These are phyloP conservation scores for Tribolium freemani DNA, from an alignment of 2,888 invertebrate genomes.

Conservation along the genomic window DNA sequence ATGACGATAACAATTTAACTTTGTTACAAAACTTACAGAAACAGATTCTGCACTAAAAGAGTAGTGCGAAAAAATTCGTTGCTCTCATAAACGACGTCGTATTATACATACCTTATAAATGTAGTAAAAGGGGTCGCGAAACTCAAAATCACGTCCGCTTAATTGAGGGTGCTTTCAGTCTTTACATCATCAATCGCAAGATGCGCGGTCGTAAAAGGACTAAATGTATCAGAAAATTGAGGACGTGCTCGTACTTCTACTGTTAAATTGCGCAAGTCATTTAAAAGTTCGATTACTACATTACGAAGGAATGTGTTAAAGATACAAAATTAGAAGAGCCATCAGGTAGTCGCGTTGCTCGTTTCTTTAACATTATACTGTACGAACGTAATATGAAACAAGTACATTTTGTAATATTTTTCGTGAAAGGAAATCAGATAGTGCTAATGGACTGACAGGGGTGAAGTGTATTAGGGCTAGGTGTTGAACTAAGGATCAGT, in stretches of 20 bases:
- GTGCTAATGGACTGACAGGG: too few species aligned
- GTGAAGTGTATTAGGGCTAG: too few species aligned
- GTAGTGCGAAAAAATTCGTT: slow-evolving; percentile 48
- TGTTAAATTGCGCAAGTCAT: slow-evolving; percentile 53
- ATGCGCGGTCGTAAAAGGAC: slow-evolving; percentile 46
- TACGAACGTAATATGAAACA: too few species aligned
- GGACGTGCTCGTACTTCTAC: slow-evolving; percentile 39
- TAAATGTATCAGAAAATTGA: slow-evolving; percentile 52
- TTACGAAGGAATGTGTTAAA: slow-evolving; percentile 54
- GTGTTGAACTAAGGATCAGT: too few species aligned
- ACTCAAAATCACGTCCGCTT: slow-evolving; percentile 51
- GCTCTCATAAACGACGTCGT: slow-evolving; percentile 49
- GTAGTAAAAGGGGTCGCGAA: slow-evolving; percentile 46
- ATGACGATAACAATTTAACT: too few species aligned
- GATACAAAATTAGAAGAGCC: slow-evolving; percentile 57
- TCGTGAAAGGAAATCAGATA: too few species aligned
- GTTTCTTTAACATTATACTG: too few species aligned
- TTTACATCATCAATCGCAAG: slow-evolving; percentile 50
- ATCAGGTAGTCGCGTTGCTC: slow-evolving; percentile 5
- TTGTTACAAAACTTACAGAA: too few species aligned
- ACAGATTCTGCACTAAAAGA: neutral
- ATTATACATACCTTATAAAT: slow-evolving; percentile 37
- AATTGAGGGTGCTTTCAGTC: slow-evolving; percentile 53
- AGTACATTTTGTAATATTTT: too few species aligned
- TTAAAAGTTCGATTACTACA: slow-evolving; percentile 55